phyloP scores from a whole-genome alignment of 2,113 vertebrate species.

The Saccopteryx bilineata region DNA sequence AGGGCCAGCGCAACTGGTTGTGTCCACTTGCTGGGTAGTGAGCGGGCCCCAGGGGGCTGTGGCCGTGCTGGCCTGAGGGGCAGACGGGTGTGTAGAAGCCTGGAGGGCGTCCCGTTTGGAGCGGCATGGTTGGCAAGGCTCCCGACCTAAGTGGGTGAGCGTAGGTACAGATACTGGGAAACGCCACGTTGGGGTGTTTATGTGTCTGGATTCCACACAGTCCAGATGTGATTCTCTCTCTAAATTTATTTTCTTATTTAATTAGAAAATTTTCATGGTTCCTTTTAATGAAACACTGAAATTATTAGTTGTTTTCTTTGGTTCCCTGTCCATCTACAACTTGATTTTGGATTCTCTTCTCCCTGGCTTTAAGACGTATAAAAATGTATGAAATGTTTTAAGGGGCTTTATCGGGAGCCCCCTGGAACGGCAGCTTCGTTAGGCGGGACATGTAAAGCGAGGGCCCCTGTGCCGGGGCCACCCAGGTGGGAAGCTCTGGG shows the following conservation, averaged over 20 bases:
- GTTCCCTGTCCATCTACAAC: neutral
- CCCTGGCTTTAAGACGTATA: too few species aligned
- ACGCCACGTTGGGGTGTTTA: fast-evolving
- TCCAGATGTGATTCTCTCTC: neutral
- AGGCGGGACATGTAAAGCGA: neutral
- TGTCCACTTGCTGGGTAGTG: neutral
- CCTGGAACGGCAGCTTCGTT: neutral
- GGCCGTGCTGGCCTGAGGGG: neutral
- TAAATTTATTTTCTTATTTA: neutral
- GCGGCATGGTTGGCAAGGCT: neutral
- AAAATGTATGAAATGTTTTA: neutral
- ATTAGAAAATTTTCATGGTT: fast-evolving
- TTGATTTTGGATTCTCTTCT: neutral
- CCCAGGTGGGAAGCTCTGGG: neutral
- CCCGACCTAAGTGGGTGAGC: fast-evolving
- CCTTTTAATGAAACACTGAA: neutral
- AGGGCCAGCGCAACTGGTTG: neutral
- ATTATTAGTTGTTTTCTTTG: neutral
- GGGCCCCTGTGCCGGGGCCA: neutral
- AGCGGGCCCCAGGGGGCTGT: neutral
- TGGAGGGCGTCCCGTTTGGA: neutral
- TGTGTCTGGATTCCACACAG: too few species aligned
- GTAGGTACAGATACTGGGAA: too few species aligned
- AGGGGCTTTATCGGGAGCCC: neutral
- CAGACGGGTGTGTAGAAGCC: neutral